These are phyloP conservation scores for Amphilophus citrinellus DNA, from an alignment of 2,113 vertebrate species.

Conservation along the genomic window DNA sequence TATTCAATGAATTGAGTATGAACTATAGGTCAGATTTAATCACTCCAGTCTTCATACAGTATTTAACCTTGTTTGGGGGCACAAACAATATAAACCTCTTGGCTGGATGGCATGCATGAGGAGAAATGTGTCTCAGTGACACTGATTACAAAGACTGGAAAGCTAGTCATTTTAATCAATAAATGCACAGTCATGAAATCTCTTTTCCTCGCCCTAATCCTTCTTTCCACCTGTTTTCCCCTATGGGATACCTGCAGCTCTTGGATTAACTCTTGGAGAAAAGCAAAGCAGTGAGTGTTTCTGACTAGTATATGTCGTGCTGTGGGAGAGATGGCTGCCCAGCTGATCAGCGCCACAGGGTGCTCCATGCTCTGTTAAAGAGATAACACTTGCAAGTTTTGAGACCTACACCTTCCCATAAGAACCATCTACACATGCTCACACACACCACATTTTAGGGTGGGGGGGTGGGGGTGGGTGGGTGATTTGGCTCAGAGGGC, in stretches of 20 bases:
- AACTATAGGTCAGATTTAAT: slow-evolving; percentile 31
- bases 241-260: slow-evolving; percentile 23
- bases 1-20: neutral
- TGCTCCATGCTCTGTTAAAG: slow-evolving; percentile 45
- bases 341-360: slow-evolving; percentile 46
- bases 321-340: slow-evolving; percentile 48
- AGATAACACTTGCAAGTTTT: slow-evolving; percentile 34
- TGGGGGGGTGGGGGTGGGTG: too few relatives aligned
- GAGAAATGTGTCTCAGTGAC: neutral
- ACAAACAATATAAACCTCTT: neutral
- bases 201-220: slow-evolving; percentile 12
- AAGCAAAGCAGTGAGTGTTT: slow-evolving; percentile 27
- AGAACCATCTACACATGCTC: neutral
- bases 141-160: neutral
- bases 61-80: slow-evolving; percentile 16
- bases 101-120: neutral
- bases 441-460: neutral
- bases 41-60: neutral
- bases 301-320: slow-evolving; percentile 25
- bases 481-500: slow-evolving; percentile 12
- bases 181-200: neutral
- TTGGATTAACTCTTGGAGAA: slow-evolving; percentile 35
- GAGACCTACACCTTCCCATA: slow-evolving; percentile 25
- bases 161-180: neutral
- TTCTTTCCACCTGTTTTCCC: neutral